phyloP scores from a whole-genome alignment of 1,140 invertebrate genomes.

The Tetramorium parvispinum region DNA sequence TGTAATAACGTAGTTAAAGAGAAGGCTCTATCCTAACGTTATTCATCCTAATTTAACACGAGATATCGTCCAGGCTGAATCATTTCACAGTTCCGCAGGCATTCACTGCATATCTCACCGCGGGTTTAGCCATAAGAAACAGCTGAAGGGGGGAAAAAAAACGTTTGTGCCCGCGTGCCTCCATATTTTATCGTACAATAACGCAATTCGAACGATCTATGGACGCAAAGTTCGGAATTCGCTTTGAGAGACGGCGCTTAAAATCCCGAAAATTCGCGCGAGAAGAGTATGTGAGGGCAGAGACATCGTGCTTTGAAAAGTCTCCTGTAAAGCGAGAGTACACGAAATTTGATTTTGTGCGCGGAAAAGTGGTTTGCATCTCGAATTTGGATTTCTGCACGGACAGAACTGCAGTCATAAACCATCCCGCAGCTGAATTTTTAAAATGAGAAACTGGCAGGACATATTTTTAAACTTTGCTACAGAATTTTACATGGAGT shows the following conservation, averaged over 20 bases:
- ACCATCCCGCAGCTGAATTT: constrained; percentile 4
- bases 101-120: background rate
- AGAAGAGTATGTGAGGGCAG: constrained; percentile 2
- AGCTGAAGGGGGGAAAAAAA: background rate
- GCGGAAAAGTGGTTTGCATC: constrained; percentile 29
- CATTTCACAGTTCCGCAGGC: background rate
- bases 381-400: constrained; percentile 27
- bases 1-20: constrained; percentile 23
- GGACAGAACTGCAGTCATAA: background rate
- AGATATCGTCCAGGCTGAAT: background rate
- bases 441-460: constrained; percentile 19
- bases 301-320: constrained; percentile 42
- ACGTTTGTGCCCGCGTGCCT: too few species aligned
- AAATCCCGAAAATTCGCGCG: constrained; percentile 24
- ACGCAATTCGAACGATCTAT: constrained; percentile 27
- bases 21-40: background rate
- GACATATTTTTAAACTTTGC: constrained; percentile 19
- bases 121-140: constrained; percentile 11
- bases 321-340: constrained; percentile 23
- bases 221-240: background rate
- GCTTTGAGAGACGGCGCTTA: constrained; percentile 32
- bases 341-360: constrained; percentile 25
- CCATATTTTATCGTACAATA: constrained; percentile 35
- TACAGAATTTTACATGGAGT: background rate
- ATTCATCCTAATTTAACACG: background rate